These are phyloP conservation scores for Dufourea novaeangliae DNA, from an alignment of 1,140 invertebrate species.

Conservation along the genomic window DNA sequence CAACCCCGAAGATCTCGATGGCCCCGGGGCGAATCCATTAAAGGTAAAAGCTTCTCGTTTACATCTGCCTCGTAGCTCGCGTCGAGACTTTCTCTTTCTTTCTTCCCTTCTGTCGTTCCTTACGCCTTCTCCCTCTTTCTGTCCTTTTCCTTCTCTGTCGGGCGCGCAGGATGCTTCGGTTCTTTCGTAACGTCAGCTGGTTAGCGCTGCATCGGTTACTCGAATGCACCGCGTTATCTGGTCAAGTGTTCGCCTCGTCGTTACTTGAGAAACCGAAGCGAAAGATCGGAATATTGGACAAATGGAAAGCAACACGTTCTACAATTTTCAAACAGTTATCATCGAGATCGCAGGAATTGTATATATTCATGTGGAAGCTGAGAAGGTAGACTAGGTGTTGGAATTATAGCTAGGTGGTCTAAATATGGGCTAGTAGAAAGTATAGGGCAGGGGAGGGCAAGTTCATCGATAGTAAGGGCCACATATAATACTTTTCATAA, in stretches of 20 bases:
- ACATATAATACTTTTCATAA: too few species aligned
- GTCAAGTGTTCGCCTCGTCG: background rate
- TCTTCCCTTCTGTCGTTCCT: background rate
- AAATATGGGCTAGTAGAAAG: too few species aligned
- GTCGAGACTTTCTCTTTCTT: constrained; percentile 39
- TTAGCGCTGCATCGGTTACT: constrained; percentile 43
- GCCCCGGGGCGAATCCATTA: constrained; percentile 65
- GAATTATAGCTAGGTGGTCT: too few species aligned
- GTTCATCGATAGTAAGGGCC: too few species aligned
- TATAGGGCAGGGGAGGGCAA: too few species aligned
- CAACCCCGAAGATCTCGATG: constrained; percentile 65
- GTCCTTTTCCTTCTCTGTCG: background rate
- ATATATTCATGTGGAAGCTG: too few species aligned
- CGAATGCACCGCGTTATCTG: constrained; percentile 14
- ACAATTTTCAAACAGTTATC: background rate
- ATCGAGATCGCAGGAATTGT: too few species aligned
- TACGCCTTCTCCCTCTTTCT: background rate
- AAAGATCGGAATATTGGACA: background rate
- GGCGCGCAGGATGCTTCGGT: constrained; percentile 14
- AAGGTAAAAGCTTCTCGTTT: constrained; percentile 68
- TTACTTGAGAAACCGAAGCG: too few species aligned
- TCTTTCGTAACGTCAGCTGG: constrained; percentile 57
- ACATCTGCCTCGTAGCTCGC: constrained; percentile 61
- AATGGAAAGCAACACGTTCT: background rate
- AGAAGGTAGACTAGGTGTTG: too few species aligned